phyloP scores from a whole-genome alignment of 1,140 invertebrate genomes.

The Drosophila tropicalis region DNA sequence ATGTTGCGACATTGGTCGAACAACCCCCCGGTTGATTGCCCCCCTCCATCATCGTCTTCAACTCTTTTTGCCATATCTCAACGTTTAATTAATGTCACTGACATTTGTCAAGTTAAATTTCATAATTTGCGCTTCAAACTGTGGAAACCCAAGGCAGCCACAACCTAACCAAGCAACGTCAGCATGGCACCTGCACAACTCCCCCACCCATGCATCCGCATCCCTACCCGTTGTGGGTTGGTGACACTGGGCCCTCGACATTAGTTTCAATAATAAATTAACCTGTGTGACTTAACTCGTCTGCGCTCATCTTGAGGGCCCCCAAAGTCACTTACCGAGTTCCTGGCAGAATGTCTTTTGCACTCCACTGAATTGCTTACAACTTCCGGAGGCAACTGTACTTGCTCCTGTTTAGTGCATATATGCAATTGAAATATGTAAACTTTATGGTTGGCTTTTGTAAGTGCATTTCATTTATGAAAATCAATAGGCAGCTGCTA shows the following conservation, averaged over 20 bases:
- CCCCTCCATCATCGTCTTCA: neutral
- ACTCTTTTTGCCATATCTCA: slow-evolving; percentile 39
- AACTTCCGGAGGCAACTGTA: slow-evolving; percentile 26
- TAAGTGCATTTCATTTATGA: slow-evolving; percentile 30
- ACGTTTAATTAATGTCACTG: slow-evolving; percentile 71
- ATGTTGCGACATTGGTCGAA: neutral
- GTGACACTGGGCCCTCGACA: slow-evolving; percentile 37
- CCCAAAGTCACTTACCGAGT: slow-evolving; percentile 3
- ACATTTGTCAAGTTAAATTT: slow-evolving; percentile 70
- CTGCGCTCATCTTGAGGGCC: slow-evolving; percentile 49
- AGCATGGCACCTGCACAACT: slow-evolving; percentile 22
- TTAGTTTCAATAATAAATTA: slow-evolving; percentile 78
- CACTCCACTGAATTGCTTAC: slow-evolving; percentile 51
- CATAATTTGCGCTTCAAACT: slow-evolving; percentile 56
- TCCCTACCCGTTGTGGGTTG: neutral
- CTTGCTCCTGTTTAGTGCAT: neutral
- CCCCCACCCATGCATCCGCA: neutral
- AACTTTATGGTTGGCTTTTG: slow-evolving; percentile 20
- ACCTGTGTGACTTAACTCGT: slow-evolving; percentile 62
- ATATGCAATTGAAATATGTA: slow-evolving; percentile 1
- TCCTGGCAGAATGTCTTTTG: slow-evolving; percentile 47
- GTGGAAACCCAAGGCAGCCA: slow-evolving; percentile 20
- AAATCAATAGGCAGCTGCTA: slow-evolving; percentile 39
- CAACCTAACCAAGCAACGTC: neutral
- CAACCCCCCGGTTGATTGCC: neutral